Percentiles rank a stretch among this genome's conserved stretches.
Evolutionary conservation across 2,797 vertebrate genomes (phyloP).

Genomic region (Sebastes minor): DNA sequence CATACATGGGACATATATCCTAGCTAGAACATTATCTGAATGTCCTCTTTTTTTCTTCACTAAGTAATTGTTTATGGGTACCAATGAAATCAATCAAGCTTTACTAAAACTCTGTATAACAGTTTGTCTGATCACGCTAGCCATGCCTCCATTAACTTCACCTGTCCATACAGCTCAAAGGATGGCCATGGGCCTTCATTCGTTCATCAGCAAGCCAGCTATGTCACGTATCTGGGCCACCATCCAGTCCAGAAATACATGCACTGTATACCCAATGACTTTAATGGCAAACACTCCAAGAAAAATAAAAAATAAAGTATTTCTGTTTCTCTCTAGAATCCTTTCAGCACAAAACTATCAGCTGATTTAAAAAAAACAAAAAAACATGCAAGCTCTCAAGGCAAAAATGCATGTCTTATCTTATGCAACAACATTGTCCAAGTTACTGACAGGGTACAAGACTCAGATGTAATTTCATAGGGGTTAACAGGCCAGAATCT

Average conservation of each 20-base stretch:
- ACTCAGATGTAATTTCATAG: slow-evolving; percentile 47
- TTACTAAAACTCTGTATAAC: not conserved
- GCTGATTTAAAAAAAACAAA: not conserved
- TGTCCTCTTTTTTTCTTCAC: not conserved
- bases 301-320: not conserved
- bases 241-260: slow-evolving; percentile 27
- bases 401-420: not conserved
- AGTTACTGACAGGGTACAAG: slow-evolving; percentile 11
- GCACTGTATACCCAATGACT: not conserved
- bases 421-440: slow-evolving; percentile 12
- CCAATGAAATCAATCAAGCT: not conserved
- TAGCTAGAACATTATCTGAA: not conserved
- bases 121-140: not conserved
- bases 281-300: not conserved
- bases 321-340: not conserved
- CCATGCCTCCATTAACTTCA: slow-evolving; percentile 3
- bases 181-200: not conserved
- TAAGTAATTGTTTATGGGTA: not conserved
- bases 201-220: not conserved
- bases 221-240: slow-evolving; percentile 22
- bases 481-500: slow-evolving; percentile 26
- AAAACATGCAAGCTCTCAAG: not conserved
- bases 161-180: slow-evolving; percentile 31
- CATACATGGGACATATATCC: not conserved
- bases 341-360: not conserved